Percentiles rank a stretch among this genome's conserved stretches.
These are phyloP conservation scores for Tyto alba DNA, from an alignment of 2,113 vertebrate species.

Conservation along the genomic window DNA sequence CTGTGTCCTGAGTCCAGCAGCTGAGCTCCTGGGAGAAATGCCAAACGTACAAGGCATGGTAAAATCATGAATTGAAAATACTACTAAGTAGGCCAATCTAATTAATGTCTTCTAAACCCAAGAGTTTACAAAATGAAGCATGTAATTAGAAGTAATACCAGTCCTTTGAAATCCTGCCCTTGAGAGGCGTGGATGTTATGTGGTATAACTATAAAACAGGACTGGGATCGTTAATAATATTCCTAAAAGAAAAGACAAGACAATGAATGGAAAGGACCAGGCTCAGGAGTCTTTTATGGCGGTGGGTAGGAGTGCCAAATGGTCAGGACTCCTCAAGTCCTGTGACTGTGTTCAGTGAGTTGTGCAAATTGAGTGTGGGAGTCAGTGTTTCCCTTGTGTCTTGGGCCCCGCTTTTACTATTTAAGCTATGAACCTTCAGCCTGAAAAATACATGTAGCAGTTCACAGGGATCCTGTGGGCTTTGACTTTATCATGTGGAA, in stretches of 20 bases:
- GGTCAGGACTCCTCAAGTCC: not conserved
- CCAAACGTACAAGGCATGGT: not conserved
- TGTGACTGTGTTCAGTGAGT: not conserved
- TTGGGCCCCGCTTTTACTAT: not conserved
- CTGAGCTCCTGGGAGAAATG: not conserved
- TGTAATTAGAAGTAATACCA: not conserved
- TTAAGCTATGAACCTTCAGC: not conserved
- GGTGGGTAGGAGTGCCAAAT: not conserved
- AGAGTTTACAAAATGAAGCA: slow-evolving; percentile 11
- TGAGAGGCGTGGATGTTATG: not conserved
- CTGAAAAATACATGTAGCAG: not conserved
- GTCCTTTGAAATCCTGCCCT: not conserved
- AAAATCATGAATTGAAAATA: not conserved
- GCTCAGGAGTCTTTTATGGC: not conserved
- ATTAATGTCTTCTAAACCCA: slow-evolving; percentile 7
- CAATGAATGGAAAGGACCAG: not conserved
- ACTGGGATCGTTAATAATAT: not conserved
- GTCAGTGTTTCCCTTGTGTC: not conserved
- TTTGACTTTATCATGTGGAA: not conserved
- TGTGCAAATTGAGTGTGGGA: not conserved
- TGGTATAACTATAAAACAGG: not conserved
- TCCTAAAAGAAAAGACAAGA: not conserved
- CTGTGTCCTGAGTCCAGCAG: not conserved
- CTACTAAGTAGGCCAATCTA: slow-evolving; percentile 12
- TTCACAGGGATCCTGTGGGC: not conserved